Evolutionary conservation across 1,140 invertebrate species (phyloP), one percentile per base, ranked within the genome.

Genomic region (Drepana arcuata): DNA sequence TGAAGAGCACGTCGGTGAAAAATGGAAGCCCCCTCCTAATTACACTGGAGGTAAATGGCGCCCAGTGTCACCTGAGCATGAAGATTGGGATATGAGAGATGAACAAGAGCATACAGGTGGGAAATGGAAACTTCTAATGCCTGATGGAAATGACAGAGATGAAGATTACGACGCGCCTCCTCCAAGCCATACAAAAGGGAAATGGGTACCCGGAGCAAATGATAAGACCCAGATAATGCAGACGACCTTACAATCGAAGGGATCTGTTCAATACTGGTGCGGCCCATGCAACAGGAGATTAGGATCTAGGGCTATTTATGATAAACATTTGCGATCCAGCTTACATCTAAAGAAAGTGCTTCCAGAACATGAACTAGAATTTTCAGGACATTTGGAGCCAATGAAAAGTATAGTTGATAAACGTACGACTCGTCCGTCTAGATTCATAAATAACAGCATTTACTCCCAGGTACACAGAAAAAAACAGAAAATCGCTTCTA

Each of bases 41-140:
- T 87, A 92, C 49, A 92, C 90, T 0, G 90, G 90, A 28, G 91
- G 91, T 2, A 93, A 93, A 72, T 93, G 92, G 89, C 86, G 70
- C 18, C 75, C 78, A 2, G 63, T 53, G 0, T 82, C 78, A 7
- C 77, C 79, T 0, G 80, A 83, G 27, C 61, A 79, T 10, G 74
- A 77, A 18, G 69, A 79, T 15, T 77, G 77, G 59, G 70, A 77
- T 26, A 67, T 83, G 30, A 65, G 71, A 27, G 78, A 83, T 42
- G 63, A 70, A 12, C 77, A 77, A 27, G 70, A 70, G 21, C 66
- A 77, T 43, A 70, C 64, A 3, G 73, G 70, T 4, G 68, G 63
- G 0, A 85, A 85, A 66, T 86, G 84, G 85, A 85, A 84, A 53
- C 74, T 82, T 9, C 31, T 75, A 5, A 57, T 70, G 21, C 27